Evolutionary conservation across 1,140 invertebrate species (phyloP).

Genomic region (Spodoptera litura): DNA sequence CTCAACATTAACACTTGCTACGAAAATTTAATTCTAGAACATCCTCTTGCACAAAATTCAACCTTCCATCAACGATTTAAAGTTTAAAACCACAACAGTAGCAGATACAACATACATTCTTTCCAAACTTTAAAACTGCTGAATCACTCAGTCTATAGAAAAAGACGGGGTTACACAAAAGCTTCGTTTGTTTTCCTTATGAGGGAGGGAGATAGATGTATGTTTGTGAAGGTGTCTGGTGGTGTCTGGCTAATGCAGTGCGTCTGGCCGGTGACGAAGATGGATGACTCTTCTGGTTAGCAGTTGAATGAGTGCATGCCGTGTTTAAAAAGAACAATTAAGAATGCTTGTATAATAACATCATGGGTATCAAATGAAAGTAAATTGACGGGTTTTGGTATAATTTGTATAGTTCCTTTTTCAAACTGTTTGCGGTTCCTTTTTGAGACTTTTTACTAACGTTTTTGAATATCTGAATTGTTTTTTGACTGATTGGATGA

Average conservation of each 20-base stretch:
- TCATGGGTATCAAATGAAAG: constrained; percentile 27
- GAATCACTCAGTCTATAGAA: constrained; percentile 74
- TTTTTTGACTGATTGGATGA: too few relatives aligned
- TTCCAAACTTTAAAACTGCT: constrained; percentile 62
- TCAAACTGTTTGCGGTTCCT: neutral
- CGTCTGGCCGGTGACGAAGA: constrained; percentile 79
- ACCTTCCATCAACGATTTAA: constrained; percentile 46
- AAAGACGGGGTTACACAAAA: constrained; percentile 59
- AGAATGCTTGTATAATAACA: constrained; percentile 35
- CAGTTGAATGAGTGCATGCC: constrained; percentile 71
- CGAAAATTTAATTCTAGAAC: constrained; percentile 73
- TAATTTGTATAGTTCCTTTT: neutral
- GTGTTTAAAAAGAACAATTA: constrained; percentile 55
- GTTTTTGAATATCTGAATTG: neutral
- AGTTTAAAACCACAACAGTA: constrained; percentile 51
- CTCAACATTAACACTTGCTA: constrained; percentile 74
- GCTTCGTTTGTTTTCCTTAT: constrained; percentile 32
- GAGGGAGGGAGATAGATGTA: constrained; percentile 60
- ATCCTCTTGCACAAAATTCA: constrained; percentile 48
- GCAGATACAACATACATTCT: constrained; percentile 59
- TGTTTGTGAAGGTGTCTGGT: constrained; percentile 50
- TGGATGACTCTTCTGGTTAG: constrained; percentile 75
- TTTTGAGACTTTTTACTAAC: neutral
- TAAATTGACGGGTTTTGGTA: constrained; percentile 28
- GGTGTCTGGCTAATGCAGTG: constrained; percentile 74